Evolutionary conservation across 2,888 invertebrate genomes (phyloP).

Genomic region (Synanthedon tipuliformis): DNA sequence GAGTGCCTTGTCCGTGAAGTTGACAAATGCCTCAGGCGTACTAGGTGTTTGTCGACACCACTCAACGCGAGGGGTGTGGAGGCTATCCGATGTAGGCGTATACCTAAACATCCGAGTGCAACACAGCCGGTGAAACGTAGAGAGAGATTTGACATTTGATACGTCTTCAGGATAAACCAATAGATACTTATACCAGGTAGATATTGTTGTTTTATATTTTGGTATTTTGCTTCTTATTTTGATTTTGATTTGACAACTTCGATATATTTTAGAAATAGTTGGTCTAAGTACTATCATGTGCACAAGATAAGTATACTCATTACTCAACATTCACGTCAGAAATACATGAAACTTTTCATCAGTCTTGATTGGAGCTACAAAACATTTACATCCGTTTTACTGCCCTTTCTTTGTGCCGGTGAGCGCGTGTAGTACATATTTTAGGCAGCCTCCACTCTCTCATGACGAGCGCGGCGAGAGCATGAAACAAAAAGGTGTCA

Average conservation of each 20-base stretch:
- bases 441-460: conserved; percentile 6
- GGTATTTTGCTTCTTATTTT: too few relatives aligned
- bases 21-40: conserved; percentile 45
- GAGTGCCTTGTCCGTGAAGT: conserved; percentile 40
- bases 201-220: too few relatives aligned
- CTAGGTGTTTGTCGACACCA: conserved; percentile 39
- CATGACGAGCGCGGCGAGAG: conserved; percentile 21
- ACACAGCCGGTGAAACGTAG: neutral
- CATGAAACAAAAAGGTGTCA: conserved; percentile 47
- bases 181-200: too few relatives aligned
- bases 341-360: too few relatives aligned
- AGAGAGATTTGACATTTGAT: neutral
- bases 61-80: conserved; percentile 25
- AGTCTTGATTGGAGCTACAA: conserved; percentile 2
- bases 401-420: neutral
- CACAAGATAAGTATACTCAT: too few relatives aligned
- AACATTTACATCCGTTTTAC: neutral
- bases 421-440: conserved; percentile 1
- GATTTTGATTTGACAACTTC: too few relatives aligned
- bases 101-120: neutral
- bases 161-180: too few relatives aligned
- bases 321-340: too few relatives aligned
- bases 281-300: too few relatives aligned
- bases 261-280: too few relatives aligned
- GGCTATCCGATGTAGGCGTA: neutral